A percentile compares a stretch with the other conserved stretches of the same genome.
These are phyloP conservation scores for Mystacides longicornis DNA, from an alignment of 2,888 invertebrate species.

Conservation along the genomic window DNA sequence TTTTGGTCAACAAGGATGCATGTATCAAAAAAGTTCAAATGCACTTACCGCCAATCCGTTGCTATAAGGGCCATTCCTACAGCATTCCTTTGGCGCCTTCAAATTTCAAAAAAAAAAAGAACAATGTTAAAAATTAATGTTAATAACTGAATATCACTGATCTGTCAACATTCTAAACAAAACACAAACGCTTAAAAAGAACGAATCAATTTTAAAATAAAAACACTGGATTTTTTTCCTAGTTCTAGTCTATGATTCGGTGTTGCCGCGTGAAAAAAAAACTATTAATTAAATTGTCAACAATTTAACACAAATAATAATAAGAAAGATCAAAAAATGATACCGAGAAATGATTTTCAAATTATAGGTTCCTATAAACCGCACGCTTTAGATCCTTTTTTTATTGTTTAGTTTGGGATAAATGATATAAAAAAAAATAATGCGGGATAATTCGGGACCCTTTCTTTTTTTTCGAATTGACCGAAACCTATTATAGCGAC, in stretches of 20 bases:
- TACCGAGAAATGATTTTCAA: too few relatives aligned
- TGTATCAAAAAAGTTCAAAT: constrained; percentile 17
- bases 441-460: not conserved
- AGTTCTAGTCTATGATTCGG: too few relatives aligned
- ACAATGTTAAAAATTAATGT: constrained; percentile 6
- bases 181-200: not conserved
- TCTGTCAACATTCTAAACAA: too few relatives aligned
- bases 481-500: not conserved
- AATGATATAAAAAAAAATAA: not conserved
- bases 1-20: too few relatives aligned
- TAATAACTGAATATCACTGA: too few relatives aligned
- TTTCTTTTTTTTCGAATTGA: not conserved
- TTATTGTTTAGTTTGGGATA: too few relatives aligned
- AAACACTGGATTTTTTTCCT: not conserved
- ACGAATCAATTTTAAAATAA: not conserved
- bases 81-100: constrained; percentile 13
- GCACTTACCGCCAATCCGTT: constrained; percentile 22
- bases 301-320: too few relatives aligned
- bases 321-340: too few relatives aligned
- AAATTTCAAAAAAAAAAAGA: constrained; percentile 11
- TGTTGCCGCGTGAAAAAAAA: too few relatives aligned
- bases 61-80: constrained; percentile 20
- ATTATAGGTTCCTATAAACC: too few relatives aligned
- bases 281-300: too few relatives aligned
- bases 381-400: too few relatives aligned